phyloP scores from a whole-genome alignment of 2,797 vertebrate species.

The Odontamblyopus rebecca region DNA sequence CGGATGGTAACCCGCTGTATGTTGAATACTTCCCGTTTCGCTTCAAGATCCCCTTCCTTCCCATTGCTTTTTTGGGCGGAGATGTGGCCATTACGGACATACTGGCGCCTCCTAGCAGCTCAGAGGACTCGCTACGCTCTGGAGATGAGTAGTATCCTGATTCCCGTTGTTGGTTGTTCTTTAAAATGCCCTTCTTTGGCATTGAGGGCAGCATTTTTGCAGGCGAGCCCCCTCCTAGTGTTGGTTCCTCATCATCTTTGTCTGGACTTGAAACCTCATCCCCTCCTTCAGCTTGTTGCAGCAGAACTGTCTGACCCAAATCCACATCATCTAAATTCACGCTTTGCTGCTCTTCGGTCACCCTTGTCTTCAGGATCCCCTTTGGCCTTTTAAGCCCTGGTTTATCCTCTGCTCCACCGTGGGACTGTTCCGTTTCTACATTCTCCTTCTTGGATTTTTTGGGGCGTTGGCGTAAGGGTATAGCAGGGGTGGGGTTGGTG shows the following conservation, averaged over 20 bases:
- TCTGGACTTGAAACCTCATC: constrained; percentile 74
- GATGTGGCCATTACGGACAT: constrained; percentile 76
- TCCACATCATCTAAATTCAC: constrained; percentile 85
- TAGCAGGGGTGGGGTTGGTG: constrained; percentile 74
- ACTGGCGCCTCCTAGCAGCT: constrained; percentile 82
- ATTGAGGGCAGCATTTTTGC: constrained; percentile 84
- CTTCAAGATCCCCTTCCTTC: constrained; percentile 96
- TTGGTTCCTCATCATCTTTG: constrained; percentile 71
- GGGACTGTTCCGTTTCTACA: constrained; percentile 80
- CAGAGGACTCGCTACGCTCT: constrained; percentile 94
- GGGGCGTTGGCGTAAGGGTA: constrained; percentile 87
- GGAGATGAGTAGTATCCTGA: constrained; percentile 99
- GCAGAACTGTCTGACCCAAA: constrained; percentile 74
- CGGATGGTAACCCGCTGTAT: constrained; percentile 70
- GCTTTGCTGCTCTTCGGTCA: constrained; percentile 87
- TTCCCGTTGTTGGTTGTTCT: constrained; percentile 97
- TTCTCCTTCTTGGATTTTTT: constrained; percentile 97
- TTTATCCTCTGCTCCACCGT: constrained; percentile 81
- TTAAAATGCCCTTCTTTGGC: constrained; percentile 98
- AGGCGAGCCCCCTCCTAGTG: constrained; percentile 71
- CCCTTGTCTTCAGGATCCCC: constrained; percentile 92
- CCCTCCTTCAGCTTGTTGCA: constrained; percentile 71
- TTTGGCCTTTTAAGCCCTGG: constrained; percentile 91
- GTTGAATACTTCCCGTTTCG: constrained; percentile 94
- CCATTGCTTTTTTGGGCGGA: constrained; percentile 80